Conservation (phyloP, 2,113 vertebrate genomes). For the Pollimyrus isidori region DNA sequence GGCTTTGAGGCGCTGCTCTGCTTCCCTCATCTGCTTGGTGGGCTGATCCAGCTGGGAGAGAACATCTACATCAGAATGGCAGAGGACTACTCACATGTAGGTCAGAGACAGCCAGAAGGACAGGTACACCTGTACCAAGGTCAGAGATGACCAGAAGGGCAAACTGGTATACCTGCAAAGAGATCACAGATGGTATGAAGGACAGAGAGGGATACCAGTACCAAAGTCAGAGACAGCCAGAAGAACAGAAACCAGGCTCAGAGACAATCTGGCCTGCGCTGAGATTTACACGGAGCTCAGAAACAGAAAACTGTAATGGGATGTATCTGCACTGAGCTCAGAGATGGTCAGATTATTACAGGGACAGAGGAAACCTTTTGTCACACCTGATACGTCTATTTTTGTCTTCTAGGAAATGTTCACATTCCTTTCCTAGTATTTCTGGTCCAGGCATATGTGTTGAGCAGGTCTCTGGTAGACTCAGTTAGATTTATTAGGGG, state of each 20-base stretch:
- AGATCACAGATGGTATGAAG: not conserved
- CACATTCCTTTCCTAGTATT: not conserved
- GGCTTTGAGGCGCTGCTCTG: conserved; percentile 92
- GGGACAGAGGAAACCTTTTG: not conserved
- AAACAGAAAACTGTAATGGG: not conserved
- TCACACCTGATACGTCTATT: not conserved
- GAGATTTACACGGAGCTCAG: not conserved
- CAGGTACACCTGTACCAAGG: not conserved
- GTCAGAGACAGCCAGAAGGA: not conserved
- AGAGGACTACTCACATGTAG: not conserved
- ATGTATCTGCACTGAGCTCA: not conserved
- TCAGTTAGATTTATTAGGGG: not conserved
- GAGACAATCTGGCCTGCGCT: not conserved
- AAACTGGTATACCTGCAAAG: not conserved
- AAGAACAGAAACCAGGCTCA: not conserved
- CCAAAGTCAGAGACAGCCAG: not conserved
- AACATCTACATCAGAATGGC: not conserved
- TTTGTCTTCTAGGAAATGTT: not conserved
- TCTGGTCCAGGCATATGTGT: not conserved
- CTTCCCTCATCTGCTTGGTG: conserved; percentile 94
- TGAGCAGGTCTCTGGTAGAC: not conserved
- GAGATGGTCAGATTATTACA: not conserved
- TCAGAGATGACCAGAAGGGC: not conserved
- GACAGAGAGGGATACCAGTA: not conserved
- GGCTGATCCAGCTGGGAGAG: conserved; percentile 80